Evolutionary conservation across 1,140 invertebrate species (phyloP).

Genomic region (Dreissena rostriformis): DNA sequence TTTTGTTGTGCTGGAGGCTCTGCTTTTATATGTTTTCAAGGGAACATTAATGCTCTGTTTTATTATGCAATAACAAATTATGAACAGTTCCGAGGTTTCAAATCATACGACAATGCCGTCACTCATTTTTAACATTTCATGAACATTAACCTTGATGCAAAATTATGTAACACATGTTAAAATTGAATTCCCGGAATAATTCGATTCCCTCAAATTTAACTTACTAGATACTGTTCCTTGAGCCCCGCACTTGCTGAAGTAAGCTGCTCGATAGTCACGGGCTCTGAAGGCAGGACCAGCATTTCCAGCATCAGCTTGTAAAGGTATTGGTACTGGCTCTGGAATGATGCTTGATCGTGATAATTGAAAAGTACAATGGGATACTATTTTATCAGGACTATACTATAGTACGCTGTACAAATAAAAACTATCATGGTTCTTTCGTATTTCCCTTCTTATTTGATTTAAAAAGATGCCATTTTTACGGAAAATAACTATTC

Average conservation of each 20-base stretch:
- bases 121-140: neutral
- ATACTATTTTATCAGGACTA: too few species aligned
- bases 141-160: neutral
- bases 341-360: neutral
- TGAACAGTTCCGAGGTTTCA: neutral
- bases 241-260: neutral
- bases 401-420: too few species aligned
- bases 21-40: too few species aligned
- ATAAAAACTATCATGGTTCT: too few species aligned
- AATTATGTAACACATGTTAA: slow-evolving; percentile 8
- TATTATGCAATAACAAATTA: too few species aligned
- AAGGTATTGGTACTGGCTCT: slow-evolving; percentile 48
- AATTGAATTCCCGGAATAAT: slow-evolving; percentile 25
- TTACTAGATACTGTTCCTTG: neutral
- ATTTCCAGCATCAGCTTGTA: slow-evolving; percentile 34
- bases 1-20: too few species aligned
- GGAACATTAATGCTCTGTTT: too few species aligned
- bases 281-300: slow-evolving; percentile 1
- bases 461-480: too few species aligned
- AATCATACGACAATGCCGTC: neutral
- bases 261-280: slow-evolving; percentile 15
- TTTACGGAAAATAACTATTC: too few species aligned
- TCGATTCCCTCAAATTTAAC: slow-evolving; percentile 12
- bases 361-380: too few species aligned
- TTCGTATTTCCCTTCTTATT: too few species aligned